Percentiles rank a stretch among this genome's conserved stretches.
These are phyloP conservation scores for Ecdyonurus torrentis DNA, from an alignment of 2,888 invertebrate species.

Conservation along the genomic window DNA sequence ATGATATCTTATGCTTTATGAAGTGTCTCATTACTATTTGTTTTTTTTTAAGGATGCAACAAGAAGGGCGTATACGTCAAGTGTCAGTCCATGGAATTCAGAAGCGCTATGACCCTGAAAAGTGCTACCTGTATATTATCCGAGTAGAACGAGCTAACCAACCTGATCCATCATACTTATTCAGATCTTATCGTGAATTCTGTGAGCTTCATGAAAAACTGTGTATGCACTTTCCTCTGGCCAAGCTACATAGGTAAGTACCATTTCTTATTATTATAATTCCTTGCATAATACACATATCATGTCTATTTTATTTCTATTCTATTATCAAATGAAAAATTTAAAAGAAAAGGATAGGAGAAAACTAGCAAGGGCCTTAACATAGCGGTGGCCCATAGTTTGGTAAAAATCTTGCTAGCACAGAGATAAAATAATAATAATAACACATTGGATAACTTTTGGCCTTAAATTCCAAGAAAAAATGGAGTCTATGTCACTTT, in stretches of 20 bases:
- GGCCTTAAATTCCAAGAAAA: too few species aligned
- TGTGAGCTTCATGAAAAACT: slow-evolving; percentile 91
- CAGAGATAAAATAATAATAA: too few species aligned
- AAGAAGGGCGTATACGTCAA: slow-evolving; percentile 73
- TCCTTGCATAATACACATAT: too few species aligned
- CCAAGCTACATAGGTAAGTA: slow-evolving; percentile 72
- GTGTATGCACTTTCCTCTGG: slow-evolving; percentile 77
- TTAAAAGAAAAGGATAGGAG: too few species aligned
- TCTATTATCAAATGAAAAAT: too few species aligned
- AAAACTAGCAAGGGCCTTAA: too few species aligned
- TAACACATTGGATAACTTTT: too few species aligned
- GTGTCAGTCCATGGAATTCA: slow-evolving; percentile 80
- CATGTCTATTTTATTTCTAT: too few species aligned
- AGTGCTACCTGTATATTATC: slow-evolving; percentile 88
- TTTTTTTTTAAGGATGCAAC: slow-evolving; percentile 46
- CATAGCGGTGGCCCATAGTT: too few species aligned
- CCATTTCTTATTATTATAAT: too few species aligned
- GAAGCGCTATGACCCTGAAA: slow-evolving; percentile 92
- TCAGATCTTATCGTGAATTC: slow-evolving; percentile 93
- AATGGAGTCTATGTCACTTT: too few species aligned
- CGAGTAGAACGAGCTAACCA: slow-evolving; percentile 70
- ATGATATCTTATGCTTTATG: background rate
- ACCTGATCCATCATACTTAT: slow-evolving; percentile 72
- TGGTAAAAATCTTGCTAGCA: too few species aligned
- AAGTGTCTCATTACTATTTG: background rate